Percentiles rank a stretch among this genome's conserved stretches.
These are phyloP conservation scores for Allygus modestus DNA, from an alignment of 2,888 invertebrate species.

Conservation along the genomic window DNA sequence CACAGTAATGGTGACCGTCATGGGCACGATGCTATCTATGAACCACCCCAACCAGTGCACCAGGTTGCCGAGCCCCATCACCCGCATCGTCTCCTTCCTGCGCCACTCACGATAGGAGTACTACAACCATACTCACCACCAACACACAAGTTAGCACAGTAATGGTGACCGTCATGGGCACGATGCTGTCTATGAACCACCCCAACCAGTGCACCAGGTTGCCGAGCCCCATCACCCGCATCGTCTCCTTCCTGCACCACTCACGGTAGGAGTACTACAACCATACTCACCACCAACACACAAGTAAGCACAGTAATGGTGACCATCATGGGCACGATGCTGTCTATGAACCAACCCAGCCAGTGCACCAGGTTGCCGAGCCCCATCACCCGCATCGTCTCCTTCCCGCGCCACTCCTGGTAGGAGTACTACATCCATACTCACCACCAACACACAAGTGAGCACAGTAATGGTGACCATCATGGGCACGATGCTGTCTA, in stretches of 20 bases:
- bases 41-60: slow-evolving; percentile 81
- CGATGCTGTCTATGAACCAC: slow-evolving; percentile 78
- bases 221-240: slow-evolving; percentile 77
- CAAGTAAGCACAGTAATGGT: slow-evolving; percentile 84
- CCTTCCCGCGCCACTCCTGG: slow-evolving; percentile 77
- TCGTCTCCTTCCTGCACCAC: slow-evolving; percentile 76
- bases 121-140: slow-evolving; percentile 70
- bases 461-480: slow-evolving; percentile 82
- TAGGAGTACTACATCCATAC: too few relatives aligned
- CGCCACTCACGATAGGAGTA: too few relatives aligned
- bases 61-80: slow-evolving; percentile 76
- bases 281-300: slow-evolving; percentile 75
- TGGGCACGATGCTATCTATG: slow-evolving; percentile 76
- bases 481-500: slow-evolving; percentile 77
- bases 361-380: slow-evolving; percentile 78
- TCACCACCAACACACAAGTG: slow-evolving; percentile 78
- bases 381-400: slow-evolving; percentile 77
- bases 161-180: slow-evolving; percentile 78
- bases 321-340: slow-evolving; percentile 76
- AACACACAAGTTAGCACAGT: slow-evolving; percentile 83
- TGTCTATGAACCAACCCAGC: slow-evolving; percentile 79
- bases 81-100: too few relatives aligned
- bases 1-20: slow-evolving; percentile 81
- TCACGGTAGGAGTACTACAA: too few relatives aligned
- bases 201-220: slow-evolving; percentile 79